These are phyloP conservation scores for Oscheius sp. DNA, from an alignment of 2,888 invertebrate genomes.

Conservation along the genomic window DNA sequence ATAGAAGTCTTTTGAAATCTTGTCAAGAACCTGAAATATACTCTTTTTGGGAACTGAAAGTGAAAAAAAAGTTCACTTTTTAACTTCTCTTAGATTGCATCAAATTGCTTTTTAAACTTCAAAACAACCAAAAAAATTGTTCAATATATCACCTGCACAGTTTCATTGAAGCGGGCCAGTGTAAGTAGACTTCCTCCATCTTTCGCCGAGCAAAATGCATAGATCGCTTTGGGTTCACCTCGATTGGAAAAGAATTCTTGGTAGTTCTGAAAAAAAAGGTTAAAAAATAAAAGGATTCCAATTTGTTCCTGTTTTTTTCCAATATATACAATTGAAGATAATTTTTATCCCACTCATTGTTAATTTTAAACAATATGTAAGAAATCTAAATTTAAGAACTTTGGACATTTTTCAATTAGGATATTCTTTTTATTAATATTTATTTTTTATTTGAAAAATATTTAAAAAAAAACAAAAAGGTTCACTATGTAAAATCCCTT, in stretches of 20 bases:
- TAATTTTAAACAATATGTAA: too few relatives aligned
- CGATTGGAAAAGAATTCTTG: constrained; percentile 62
- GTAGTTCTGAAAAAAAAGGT: constrained; percentile 49
- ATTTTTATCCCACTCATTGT: too few relatives aligned
- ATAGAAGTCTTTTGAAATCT: constrained; percentile 57
- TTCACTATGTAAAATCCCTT: not conserved
- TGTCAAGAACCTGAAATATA: constrained; percentile 57
- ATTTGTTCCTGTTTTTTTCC: not conserved
- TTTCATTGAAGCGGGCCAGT: constrained; percentile 59
- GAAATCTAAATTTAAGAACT: too few relatives aligned
- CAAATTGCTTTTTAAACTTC: not conserved
- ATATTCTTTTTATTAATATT: too few relatives aligned
- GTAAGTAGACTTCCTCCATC: constrained; percentile 60
- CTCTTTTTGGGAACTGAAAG: not conserved
- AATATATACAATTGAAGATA: too few relatives aligned
- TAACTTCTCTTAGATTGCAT: too few relatives aligned
- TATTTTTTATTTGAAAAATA: too few relatives aligned
- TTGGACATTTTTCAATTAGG: too few relatives aligned
- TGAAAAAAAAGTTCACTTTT: not conserved
- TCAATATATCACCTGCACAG: constrained; percentile 53
- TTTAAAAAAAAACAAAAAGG: too few relatives aligned
- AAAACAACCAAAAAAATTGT: not conserved
- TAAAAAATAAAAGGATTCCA: not conserved
- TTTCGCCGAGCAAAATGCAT: constrained; percentile 63
- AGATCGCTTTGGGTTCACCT: constrained; percentile 64